Conservation (phyloP, 2,797 vertebrate genomes). For the Halcyon leucocephala region DNA sequence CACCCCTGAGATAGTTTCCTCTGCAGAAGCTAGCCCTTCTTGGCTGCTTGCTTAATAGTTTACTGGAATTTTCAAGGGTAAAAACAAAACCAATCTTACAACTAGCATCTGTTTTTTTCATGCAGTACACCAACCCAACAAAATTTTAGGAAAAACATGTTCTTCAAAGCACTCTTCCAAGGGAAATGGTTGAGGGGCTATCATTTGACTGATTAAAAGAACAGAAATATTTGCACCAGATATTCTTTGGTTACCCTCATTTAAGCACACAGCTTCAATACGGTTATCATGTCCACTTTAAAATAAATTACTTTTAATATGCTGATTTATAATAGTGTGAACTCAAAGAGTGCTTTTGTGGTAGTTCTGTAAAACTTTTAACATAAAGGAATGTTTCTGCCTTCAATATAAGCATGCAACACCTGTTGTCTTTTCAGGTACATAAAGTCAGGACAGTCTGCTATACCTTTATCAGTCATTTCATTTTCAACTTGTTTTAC, state of each 20-base stretch:
- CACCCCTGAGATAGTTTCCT: fast-evolving
- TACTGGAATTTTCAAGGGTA: neutral
- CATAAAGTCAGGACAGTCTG: neutral
- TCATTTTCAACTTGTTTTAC: neutral
- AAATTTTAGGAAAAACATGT: neutral
- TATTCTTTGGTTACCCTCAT: neutral
- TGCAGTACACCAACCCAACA: neutral
- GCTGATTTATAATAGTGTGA: neutral
- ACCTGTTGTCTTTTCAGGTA: neutral
- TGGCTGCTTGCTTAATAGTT: neutral
- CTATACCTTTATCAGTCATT: neutral
- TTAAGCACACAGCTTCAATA: neutral
- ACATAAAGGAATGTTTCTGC: neutral
- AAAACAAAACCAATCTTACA: neutral
- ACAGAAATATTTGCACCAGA: neutral
- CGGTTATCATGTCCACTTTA: neutral
- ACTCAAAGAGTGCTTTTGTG: neutral
- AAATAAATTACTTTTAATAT: neutral
- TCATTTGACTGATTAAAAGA: neutral
- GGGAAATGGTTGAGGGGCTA: neutral
- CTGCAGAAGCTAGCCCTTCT: neutral
- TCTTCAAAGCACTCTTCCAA: neutral
- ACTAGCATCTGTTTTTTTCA: neutral
- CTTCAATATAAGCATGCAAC: neutral
- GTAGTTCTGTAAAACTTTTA: neutral